Evolutionary conservation across 2,113 vertebrate genomes (phyloP).

Genomic region (Aspiorhynchus laticeps): DNA sequence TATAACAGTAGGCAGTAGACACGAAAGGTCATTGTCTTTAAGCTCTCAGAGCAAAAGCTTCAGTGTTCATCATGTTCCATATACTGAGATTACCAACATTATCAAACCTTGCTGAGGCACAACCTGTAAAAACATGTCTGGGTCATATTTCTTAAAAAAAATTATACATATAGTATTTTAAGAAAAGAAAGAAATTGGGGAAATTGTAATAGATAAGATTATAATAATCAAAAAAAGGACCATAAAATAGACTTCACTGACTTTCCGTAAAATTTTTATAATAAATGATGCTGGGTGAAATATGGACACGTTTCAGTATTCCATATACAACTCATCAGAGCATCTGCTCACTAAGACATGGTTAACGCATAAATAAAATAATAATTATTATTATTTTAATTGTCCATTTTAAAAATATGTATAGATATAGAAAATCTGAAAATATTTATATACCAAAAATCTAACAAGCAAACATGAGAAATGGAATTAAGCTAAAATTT

Average conservation of each 20-base stretch:
- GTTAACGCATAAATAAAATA: neutral
- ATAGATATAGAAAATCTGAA: no score
- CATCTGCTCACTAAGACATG: neutral
- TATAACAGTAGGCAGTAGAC: conserved; percentile 19
- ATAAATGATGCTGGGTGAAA: neutral
- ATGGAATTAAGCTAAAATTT: neutral
- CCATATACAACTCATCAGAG: neutral
- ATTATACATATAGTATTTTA: no score
- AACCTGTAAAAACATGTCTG: neutral
- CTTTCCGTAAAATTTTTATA: neutral
- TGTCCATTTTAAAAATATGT: no score
- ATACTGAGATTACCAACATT: neutral
- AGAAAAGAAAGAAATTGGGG: no score
- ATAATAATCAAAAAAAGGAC: no score
- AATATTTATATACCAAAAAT: neutral
- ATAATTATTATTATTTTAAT: no score
- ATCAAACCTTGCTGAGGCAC: neutral
- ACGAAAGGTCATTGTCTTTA: conserved; percentile 22
- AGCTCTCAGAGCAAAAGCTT: neutral
- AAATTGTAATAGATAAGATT: no score
- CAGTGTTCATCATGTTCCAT: neutral
- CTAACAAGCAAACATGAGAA: neutral
- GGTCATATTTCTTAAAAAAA: neutral
- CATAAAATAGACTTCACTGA: neutral
- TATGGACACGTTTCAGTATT: neutral